Evolutionary conservation across 2,888 invertebrate species (phyloP), one percentile per base, ranked within the genome.

Genomic region (Melieria crassipennis): DNA sequence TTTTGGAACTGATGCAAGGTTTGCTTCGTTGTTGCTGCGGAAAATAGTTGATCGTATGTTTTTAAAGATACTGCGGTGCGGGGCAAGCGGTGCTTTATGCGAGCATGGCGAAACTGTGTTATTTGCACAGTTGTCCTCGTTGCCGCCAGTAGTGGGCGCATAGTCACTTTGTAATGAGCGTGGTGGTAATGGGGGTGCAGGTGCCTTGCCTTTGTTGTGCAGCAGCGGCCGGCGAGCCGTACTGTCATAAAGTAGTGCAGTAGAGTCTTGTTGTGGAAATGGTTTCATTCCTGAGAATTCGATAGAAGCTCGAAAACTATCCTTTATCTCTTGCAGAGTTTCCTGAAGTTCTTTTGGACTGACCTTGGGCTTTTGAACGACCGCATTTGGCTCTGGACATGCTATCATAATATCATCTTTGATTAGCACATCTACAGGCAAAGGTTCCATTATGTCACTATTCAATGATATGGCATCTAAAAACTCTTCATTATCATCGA

Each of bases 161-260:
- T 30, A 30, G 30, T 30, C 30, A 30, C 30, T 30, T 30, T 30
- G 1, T 55, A 46, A 11, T 16, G 69, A 55, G 45, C 45, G 57
- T 4, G 58, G 48, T 16, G 63, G 74, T 42, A 78, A 71, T 65
- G 85, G 78, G 0, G 86, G 86, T 5, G 81, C 79, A 3, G 87
- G 80, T 5, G 87, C 87, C 69, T 80, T 83, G 4, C 87, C 86
- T 72, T 87, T 87, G 30, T 78, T 80, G 73, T 86, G 86, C 30
- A 67, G 71, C 9, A 78, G 79, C 9, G 73, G 78, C 46, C 77
- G 78, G 6, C 78, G 78, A 7, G 72, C n/a, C 0, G 65, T 45
- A 52, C 16, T 66, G 16, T 60, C 45, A 30, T 30, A 30, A 30
- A 30, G 30, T 30, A 3, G 30, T 2, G 30, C 30, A 30, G 30